These are phyloP conservation scores for Pica pica DNA, from an alignment of 2,113 vertebrate genomes.

Conservation along the genomic window DNA sequence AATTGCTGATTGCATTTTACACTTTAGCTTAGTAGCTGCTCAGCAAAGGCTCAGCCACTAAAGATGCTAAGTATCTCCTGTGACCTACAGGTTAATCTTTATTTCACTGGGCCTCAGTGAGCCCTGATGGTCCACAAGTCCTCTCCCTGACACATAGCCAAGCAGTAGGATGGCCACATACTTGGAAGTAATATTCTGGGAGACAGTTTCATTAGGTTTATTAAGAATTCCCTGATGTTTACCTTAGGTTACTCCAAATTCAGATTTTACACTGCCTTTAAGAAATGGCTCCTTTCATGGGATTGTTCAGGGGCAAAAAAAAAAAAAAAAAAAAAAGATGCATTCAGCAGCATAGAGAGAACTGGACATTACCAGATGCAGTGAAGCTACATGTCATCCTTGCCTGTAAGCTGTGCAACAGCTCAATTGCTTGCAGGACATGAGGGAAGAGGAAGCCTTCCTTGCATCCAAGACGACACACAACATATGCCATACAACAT, in stretches of 20 bases:
- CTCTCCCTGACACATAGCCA: background rate
- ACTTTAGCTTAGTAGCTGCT: background rate
- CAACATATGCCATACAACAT: background rate
- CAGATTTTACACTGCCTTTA: background rate
- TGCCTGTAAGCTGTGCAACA: background rate
- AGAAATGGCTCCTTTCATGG: background rate
- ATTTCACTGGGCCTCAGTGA: background rate
- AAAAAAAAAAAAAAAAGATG: background rate
- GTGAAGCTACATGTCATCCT: background rate
- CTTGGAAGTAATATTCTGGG: background rate
- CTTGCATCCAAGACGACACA: background rate
- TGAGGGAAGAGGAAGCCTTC: background rate
- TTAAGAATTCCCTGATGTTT: background rate
- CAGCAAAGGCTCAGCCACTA: background rate
- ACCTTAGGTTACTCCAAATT: background rate
- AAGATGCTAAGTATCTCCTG: background rate
- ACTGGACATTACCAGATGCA: accelerated
- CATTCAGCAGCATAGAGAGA: background rate
- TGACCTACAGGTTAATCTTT: background rate
- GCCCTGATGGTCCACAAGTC: background rate
- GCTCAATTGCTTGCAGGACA: background rate
- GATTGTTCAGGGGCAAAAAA: background rate
- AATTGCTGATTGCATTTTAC: conserved; percentile 41
- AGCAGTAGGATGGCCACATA: background rate
- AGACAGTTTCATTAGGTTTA: background rate